A percentile compares a stretch with the other conserved stretches of the same genome.
Conservation (phyloP, 2,888 invertebrate genomes). For the Oxytorus armatus region DNA sequence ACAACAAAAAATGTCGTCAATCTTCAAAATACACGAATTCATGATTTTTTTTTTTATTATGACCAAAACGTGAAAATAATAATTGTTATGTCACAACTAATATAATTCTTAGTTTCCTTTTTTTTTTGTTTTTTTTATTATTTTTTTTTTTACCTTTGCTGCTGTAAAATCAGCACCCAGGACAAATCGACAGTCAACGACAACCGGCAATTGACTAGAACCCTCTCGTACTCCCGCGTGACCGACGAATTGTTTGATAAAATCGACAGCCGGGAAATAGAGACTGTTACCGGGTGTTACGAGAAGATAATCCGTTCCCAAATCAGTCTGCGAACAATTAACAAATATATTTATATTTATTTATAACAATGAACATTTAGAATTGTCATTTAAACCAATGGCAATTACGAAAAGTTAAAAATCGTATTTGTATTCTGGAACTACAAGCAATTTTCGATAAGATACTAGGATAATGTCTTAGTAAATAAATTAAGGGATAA, state of each 20-base stretch:
- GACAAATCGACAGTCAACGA: conserved; percentile 93
- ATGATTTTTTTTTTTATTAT: too few relatives aligned
- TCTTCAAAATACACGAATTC: too few relatives aligned
- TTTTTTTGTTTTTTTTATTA: background rate
- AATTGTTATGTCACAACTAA: too few relatives aligned
- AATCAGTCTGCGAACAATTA: conserved; percentile 86
- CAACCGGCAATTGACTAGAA: conserved; percentile 90
- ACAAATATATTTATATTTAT: background rate
- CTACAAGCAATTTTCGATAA: too few relatives aligned
- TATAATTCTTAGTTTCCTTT: background rate
- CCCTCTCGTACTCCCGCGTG: conserved; percentile 90
- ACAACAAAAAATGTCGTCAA: background rate
- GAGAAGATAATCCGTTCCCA: conserved; percentile 90
- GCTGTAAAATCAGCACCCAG: conserved; percentile 94
- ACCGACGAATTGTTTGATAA: conserved; percentile 91
- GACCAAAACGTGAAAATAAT: too few relatives aligned
- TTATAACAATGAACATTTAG: too few relatives aligned
- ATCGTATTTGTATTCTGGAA: too few relatives aligned
- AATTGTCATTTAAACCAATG: too few relatives aligned
- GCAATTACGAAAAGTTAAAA: too few relatives aligned
- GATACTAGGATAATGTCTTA: too few relatives aligned
- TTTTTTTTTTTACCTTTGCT: conserved; percentile 86
- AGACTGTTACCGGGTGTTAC: conserved; percentile 93
- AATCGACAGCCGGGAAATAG: conserved; percentile 94
- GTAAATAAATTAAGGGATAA: too few relatives aligned